These are phyloP conservation scores for Troglohyphantes excavatus DNA, from an alignment of 2,888 invertebrate species.

Conservation along the genomic window DNA sequence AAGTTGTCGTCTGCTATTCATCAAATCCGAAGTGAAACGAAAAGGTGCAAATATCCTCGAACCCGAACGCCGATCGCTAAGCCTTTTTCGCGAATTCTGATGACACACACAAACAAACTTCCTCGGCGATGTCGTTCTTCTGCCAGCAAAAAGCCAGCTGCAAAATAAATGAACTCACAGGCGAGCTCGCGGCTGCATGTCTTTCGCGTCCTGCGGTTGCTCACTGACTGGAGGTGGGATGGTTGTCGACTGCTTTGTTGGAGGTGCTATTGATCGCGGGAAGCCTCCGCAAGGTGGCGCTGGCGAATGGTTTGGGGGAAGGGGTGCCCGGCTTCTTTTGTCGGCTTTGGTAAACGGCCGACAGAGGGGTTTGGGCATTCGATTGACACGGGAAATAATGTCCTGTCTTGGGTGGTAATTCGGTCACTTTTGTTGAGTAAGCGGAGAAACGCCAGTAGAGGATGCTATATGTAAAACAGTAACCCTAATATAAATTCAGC, in stretches of 20 bases:
- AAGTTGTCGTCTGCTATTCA: conserved; percentile 1
- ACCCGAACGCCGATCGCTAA: not conserved
- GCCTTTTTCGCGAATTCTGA: not conserved
- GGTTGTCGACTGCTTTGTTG: not conserved
- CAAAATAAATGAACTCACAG: no score
- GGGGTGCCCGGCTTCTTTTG: not conserved
- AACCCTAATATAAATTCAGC: no score
- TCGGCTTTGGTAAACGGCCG: not conserved
- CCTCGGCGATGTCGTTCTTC: no score
- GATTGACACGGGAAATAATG: not conserved
- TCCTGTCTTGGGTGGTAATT: no score
- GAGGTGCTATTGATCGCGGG: conserved; percentile 59
- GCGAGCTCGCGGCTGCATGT: not conserved
- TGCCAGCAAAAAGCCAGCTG: not conserved
- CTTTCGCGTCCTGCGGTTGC: not conserved
- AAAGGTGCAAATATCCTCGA: not conserved
- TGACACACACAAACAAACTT: not conserved
- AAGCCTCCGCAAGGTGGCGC: conserved; percentile 69
- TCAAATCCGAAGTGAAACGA: not conserved
- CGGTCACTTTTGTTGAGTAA: no score
- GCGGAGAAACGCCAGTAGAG: no score
- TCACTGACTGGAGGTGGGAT: conserved; percentile 30
- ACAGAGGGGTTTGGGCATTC: not conserved
- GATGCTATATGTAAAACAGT: no score
- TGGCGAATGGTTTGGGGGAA: not conserved